Percentiles rank a stretch among this genome's conserved stretches.
These are phyloP conservation scores for Trichoplax adhaerens DNA, from an alignment of 37 sponge, comb jelly and placozoan species.

Conservation along the genomic window DNA sequence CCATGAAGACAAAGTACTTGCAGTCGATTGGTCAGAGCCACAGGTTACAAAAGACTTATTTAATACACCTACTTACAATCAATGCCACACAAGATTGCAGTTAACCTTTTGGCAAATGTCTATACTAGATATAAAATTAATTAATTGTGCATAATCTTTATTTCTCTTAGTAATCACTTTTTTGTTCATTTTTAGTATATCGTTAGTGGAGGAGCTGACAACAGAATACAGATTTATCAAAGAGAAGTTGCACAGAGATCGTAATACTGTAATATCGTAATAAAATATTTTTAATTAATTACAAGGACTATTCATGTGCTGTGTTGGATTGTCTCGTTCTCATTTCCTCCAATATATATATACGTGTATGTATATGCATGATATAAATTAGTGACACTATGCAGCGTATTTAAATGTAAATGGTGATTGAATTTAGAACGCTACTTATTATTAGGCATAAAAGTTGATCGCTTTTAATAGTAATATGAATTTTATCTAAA, in stretches of 20 bases:
- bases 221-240: background rate
- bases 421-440: no score
- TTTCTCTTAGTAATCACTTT: no score
- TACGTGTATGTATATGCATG: no score
- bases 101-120: background rate
- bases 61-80: background rate
- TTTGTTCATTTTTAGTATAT: constrained; percentile 21
- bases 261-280: no score
- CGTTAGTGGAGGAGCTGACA: constrained; percentile 65
- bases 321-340: constrained; percentile 1
- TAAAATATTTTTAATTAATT: constrained; percentile 22
- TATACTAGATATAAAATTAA: background rate
- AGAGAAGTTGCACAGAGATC: no score
- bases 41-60: constrained; percentile 6
- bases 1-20: constrained; percentile 69
- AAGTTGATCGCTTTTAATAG: no score
- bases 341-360: no score
- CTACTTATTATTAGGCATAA: no score
- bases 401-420: no score
- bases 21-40: constrained; percentile 45
- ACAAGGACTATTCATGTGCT: constrained; percentile 46
- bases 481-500: no score
- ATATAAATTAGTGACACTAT: no score
- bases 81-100: background rate
- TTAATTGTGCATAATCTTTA: no score